These are phyloP conservation scores for Gryon sp. DNA, from an alignment of 1,140 invertebrate genomes.

Conservation along the genomic window DNA sequence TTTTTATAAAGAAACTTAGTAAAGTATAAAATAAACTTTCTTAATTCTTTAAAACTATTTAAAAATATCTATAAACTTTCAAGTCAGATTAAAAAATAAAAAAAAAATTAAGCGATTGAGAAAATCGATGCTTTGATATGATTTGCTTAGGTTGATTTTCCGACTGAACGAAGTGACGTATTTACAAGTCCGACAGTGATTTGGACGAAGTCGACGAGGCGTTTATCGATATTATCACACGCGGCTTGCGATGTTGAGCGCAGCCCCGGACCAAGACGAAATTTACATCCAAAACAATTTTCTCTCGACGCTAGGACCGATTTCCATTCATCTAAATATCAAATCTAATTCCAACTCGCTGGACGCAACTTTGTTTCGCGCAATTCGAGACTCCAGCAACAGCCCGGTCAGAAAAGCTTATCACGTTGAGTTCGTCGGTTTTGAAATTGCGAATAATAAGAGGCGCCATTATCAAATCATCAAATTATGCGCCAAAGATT, in stretches of 20 bases:
- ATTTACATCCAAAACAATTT: constrained; percentile 52
- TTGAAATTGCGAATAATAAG: not conserved
- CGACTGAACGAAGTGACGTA: constrained; percentile 8
- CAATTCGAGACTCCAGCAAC: not conserved
- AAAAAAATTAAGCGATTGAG: not conserved
- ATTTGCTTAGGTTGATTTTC: constrained; percentile 33
- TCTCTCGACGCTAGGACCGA: constrained; percentile 22
- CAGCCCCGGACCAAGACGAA: constrained; percentile 18
- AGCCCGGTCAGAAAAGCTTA: not conserved
- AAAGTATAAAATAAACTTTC: too few relatives aligned
- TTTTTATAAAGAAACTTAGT: too few relatives aligned
- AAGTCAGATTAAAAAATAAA: too few relatives aligned
- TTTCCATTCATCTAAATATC: constrained; percentile 58
- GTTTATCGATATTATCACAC: constrained; percentile 51
- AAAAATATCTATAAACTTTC: too few relatives aligned
- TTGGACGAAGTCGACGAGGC: constrained; percentile 10
- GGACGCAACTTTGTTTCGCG: constrained; percentile 40
- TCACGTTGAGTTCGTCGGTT: not conserved
- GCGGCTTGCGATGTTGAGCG: constrained; percentile 22
- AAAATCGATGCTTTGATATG: constrained; percentile 31
- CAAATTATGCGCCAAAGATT: not conserved
- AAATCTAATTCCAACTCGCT: constrained; percentile 38
- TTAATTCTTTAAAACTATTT: too few relatives aligned
- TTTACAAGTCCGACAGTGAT: constrained; percentile 29
- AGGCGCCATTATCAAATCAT: not conserved